Conservation (phyloP, 35 echinoderm and acorn worm genomes). For the Chiridota heheva region DNA sequence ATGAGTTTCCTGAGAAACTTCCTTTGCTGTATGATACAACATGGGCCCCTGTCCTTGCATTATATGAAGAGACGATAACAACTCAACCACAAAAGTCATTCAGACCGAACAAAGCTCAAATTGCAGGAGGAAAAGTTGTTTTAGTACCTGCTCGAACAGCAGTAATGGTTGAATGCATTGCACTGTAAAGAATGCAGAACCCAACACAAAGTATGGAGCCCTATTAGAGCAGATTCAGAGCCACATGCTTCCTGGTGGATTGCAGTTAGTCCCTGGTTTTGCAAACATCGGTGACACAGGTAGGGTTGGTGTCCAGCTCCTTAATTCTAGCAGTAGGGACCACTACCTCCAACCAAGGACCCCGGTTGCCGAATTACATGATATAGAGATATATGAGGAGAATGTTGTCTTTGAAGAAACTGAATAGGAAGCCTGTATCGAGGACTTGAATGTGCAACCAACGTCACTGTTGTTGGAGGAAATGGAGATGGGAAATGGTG, state of each 20-base stretch:
- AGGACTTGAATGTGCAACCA: neutral
- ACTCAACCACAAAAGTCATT: neutral
- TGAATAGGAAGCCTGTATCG: too few species aligned
- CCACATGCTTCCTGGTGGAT: neutral
- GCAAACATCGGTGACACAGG: neutral
- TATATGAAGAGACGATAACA: neutral
- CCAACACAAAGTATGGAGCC: neutral
- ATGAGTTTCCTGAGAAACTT: neutral
- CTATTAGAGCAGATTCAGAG: neutral
- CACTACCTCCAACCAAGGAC: too few species aligned
- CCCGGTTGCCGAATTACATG: too few species aligned
- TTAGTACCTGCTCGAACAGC: constrained; percentile 13
- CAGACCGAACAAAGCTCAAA: neutral
- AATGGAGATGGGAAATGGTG: neutral
- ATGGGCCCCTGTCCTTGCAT: neutral
- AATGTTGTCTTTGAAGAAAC: too few species aligned
- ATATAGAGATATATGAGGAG: too few species aligned
- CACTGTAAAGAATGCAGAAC: neutral
- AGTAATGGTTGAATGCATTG: constrained; percentile 3
- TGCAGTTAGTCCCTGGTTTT: neutral
- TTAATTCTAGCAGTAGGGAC: too few species aligned
- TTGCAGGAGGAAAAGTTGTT: constrained; percentile 1
- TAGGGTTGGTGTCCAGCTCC: neutral
- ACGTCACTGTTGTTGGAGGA: neutral
- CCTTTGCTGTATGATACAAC: neutral